Conservation (phyloP, 2,797 vertebrate species). For the Ptychobarbus kaznakovi region DNA sequence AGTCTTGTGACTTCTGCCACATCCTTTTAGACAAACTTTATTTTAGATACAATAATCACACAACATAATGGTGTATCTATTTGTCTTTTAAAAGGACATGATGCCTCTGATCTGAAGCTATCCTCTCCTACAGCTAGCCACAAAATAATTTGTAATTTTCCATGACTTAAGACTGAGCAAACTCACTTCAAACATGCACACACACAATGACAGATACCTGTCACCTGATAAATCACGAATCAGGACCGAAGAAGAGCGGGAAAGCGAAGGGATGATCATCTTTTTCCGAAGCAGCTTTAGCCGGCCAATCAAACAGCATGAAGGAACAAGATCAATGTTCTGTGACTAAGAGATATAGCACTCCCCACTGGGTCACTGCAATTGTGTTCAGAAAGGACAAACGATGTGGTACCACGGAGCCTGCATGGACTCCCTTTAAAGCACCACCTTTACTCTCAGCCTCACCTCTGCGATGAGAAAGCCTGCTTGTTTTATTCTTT, state of each 20-base stretch:
- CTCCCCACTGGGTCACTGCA: conserved; percentile 61
- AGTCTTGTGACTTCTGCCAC: not conserved
- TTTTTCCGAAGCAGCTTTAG: conserved; percentile 41
- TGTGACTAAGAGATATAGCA: conserved; percentile 64
- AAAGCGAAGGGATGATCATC: conserved; percentile 60
- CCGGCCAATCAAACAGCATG: conserved; percentile 65
- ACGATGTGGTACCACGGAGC: conserved; percentile 39
- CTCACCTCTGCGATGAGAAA: conserved; percentile 24
- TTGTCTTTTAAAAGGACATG: not conserved
- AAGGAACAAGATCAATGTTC: conserved; percentile 56
- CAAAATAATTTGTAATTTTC: conserved; percentile 73
- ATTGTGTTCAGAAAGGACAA: conserved; percentile 63
- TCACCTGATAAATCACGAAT: conserved; percentile 55
- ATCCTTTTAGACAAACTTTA: not conserved
- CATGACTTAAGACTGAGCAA: conserved; percentile 64
- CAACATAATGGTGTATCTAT: conserved; percentile 35
- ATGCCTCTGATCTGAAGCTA: not conserved
- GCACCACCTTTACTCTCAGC: conserved; percentile 41
- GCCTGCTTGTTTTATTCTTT: conserved; percentile 25
- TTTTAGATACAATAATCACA: conserved; percentile 52
- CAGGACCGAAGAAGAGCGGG: conserved; percentile 60
- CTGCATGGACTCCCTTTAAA: conserved; percentile 56
- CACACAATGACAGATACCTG: conserved; percentile 38
- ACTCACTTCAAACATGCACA: conserved; percentile 32
- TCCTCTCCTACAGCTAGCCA: not conserved